Conservation (phyloP, 2,888 invertebrate genomes). For the Meganola albula region DNA sequence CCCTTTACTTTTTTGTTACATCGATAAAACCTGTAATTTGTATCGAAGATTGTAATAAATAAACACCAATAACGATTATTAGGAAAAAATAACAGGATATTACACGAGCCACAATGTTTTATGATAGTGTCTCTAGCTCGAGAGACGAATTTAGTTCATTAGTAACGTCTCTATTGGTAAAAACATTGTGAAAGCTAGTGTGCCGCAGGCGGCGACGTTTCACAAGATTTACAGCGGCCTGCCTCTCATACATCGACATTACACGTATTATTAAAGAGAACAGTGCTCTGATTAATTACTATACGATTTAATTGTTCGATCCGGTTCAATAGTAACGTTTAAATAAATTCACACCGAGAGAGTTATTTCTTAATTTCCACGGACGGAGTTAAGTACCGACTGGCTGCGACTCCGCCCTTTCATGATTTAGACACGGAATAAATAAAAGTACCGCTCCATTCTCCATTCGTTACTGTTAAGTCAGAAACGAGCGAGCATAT, state of each 20-base stretch:
- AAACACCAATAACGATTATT: slow-evolving; percentile 78
- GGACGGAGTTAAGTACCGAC: slow-evolving; percentile 37
- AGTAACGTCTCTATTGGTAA: slow-evolving; percentile 73
- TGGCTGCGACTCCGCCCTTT: slow-evolving; percentile 40
- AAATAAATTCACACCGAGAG: slow-evolving; percentile 55
- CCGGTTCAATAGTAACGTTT: slow-evolving; percentile 55
- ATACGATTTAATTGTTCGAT: slow-evolving; percentile 60
- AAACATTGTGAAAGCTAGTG: slow-evolving; percentile 66
- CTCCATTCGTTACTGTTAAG: slow-evolving; percentile 46
- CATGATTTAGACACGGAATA: slow-evolving; percentile 59
- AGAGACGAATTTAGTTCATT: slow-evolving; percentile 56
- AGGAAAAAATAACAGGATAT: slow-evolving; percentile 76
- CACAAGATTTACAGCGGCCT: slow-evolving; percentile 64
- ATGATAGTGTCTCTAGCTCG: slow-evolving; percentile 58
- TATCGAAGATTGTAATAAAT: slow-evolving; percentile 72
- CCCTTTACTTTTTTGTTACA: slow-evolving; percentile 71
- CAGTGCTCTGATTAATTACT: slow-evolving; percentile 68
- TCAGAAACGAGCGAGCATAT: slow-evolving; percentile 46
- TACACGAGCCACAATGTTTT: slow-evolving; percentile 59
- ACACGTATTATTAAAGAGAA: slow-evolving; percentile 71
- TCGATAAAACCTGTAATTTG: slow-evolving; percentile 76
- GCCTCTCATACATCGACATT: slow-evolving; percentile 60
- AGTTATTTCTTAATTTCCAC: slow-evolving; percentile 60
- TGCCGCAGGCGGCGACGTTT: slow-evolving; percentile 57
- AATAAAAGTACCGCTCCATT: slow-evolving; percentile 62